These are phyloP conservation scores for Ispidina picta DNA, from an alignment of 2,797 vertebrate genomes.

Conservation along the genomic window DNA sequence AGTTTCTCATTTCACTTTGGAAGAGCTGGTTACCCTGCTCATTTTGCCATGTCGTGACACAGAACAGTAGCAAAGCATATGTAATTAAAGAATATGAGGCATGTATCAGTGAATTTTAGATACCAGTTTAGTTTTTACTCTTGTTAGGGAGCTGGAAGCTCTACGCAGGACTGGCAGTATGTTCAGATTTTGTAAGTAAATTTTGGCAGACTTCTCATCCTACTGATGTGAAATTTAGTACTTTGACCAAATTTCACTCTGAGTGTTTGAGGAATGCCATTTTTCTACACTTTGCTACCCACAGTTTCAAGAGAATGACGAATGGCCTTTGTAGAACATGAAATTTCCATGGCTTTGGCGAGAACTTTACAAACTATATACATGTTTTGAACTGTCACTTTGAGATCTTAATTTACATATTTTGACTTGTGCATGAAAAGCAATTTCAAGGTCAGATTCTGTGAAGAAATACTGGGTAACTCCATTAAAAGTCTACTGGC, in stretches of 20 bases:
- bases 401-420: slow-evolving; percentile 81
- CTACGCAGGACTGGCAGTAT: not conserved
- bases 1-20: not conserved
- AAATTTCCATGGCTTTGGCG: slow-evolving; percentile 65
- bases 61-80: not conserved
- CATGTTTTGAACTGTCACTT: slow-evolving; percentile 71
- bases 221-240: not conserved
- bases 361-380: slow-evolving; percentile 70
- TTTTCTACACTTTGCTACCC: not conserved
- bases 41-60: not conserved
- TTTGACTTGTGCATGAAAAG: slow-evolving; percentile 81
- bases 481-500: slow-evolving; percentile 79
- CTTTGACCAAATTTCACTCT: not conserved
- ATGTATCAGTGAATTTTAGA: not conserved
- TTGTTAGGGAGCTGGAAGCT: not conserved
- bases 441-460: slow-evolving; percentile 84
- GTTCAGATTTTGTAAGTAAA: not conserved
- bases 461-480: slow-evolving; percentile 74
- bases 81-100: not conserved
- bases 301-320: slow-evolving; percentile 19
- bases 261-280: not conserved
- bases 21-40: not conserved
- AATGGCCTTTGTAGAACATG: slow-evolving; percentile 55
- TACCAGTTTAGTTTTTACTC: not conserved
- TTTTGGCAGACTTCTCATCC: not conserved